Percentiles rank a stretch among this genome's conserved stretches.
These are phyloP conservation scores for Typhlomys cinereus DNA, from an alignment of 2,113 vertebrate genomes.

Conservation along the genomic window DNA sequence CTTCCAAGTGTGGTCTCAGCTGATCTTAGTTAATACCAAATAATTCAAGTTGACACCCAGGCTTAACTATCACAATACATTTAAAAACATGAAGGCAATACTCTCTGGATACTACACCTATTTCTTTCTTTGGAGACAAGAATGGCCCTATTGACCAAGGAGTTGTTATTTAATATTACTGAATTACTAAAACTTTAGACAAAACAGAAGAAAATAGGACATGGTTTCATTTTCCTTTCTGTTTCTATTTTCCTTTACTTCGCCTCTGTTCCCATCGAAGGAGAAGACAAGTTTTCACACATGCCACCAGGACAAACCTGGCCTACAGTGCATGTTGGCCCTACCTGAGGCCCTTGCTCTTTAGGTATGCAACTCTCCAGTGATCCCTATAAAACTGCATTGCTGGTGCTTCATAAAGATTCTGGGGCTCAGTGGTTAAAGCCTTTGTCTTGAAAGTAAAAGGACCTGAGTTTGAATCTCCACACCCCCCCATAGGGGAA, in stretches of 20 bases:
- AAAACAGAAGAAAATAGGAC: neutral
- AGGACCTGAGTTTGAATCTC: too few species aligned
- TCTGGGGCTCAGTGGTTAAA: neutral
- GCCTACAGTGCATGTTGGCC: neutral
- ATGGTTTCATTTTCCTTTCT: neutral
- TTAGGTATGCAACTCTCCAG: neutral
- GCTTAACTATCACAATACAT: too few species aligned
- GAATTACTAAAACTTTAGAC: neutral
- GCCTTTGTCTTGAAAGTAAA: too few species aligned
- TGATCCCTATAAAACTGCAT: neutral
- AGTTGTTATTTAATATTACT: neutral
- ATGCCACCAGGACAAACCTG: neutral
- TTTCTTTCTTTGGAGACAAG: neutral
- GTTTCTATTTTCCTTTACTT: neutral
- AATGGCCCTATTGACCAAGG: neutral
- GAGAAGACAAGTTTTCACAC: neutral
- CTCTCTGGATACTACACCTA: neutral
- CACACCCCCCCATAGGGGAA: too few species aligned
- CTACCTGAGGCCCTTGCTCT: neutral
- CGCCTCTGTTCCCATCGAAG: neutral
- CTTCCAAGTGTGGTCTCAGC: too few species aligned
- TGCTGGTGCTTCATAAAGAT: neutral
- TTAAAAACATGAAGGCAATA: neutral
- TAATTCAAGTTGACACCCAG: too few species aligned
- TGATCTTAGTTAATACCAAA: too few species aligned